Conservation (phyloP, 2,113 vertebrate genomes). For the Phaetusa simplex region DNA sequence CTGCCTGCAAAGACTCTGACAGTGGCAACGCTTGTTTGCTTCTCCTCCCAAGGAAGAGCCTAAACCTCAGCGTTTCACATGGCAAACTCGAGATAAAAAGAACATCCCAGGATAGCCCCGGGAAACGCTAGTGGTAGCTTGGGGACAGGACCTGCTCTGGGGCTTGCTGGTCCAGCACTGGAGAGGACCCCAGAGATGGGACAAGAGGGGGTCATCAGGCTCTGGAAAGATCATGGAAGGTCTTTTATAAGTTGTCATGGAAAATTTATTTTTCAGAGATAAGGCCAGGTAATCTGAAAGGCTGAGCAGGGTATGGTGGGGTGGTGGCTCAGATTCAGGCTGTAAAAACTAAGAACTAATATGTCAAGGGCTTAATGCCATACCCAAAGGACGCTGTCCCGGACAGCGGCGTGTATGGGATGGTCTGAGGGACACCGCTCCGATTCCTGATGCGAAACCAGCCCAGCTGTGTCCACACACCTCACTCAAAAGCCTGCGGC, state of each 20-base stretch:
- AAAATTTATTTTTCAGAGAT: background rate
- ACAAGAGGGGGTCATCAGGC: background rate
- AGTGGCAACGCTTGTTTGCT: background rate
- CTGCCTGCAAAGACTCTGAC: background rate
- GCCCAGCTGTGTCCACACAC: background rate
- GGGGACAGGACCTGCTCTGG: background rate
- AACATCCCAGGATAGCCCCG: no score
- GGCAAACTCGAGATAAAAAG: background rate
- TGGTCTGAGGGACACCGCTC: fast-evolving
- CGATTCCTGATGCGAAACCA: background rate
- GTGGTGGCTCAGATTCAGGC: background rate
- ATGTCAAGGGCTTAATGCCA: background rate
- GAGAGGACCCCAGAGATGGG: background rate
- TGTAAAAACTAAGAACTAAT: background rate
- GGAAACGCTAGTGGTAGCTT: background rate
- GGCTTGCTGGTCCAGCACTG: background rate
- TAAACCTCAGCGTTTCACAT: background rate
- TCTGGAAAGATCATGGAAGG: background rate
- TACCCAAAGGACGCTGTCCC: background rate
- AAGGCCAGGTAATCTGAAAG: background rate
- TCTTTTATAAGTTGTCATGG: background rate
- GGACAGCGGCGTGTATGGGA: fast-evolving
- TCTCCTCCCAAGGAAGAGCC: background rate
- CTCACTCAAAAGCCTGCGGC: background rate
- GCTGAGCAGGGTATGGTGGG: background rate